These are phyloP conservation scores for Coronaproctus castanopsis DNA, from an alignment of 2,888 invertebrate species.

Conservation along the genomic window DNA sequence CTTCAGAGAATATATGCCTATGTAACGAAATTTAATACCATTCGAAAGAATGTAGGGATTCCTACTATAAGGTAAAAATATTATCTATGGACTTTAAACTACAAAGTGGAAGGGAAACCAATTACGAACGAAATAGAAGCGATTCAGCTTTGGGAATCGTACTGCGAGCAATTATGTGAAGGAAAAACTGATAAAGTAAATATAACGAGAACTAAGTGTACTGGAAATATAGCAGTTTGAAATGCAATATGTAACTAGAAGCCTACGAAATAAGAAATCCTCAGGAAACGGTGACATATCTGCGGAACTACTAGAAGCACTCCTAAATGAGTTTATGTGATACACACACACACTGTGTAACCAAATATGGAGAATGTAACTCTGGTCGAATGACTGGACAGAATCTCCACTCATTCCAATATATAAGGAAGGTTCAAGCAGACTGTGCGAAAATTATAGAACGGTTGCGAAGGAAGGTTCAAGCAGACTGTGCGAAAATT, in stretches of 20 bases:
- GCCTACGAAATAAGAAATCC: not conserved
- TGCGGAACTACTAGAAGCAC: not conserved
- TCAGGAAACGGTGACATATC: not conserved
- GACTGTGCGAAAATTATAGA: not conserved
- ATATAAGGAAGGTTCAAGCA: too few species aligned
- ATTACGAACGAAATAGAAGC: not conserved
- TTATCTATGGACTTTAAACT: not conserved
- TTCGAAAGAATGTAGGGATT: not conserved
- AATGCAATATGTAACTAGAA: not conserved
- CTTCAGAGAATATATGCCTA: not conserved
- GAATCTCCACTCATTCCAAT: not conserved
- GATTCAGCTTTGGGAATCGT: not conserved
- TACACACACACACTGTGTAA: not conserved
- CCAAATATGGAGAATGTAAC: not conserved
- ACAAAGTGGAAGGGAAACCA: not conserved
- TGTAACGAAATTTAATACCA: not conserved
- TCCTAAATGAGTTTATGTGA: not conserved
- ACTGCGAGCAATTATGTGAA: not conserved
- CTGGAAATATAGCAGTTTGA: not conserved
- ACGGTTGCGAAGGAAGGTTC: too few species aligned
- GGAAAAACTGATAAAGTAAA: not conserved
- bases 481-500: not conserved
- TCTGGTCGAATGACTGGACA: not conserved
- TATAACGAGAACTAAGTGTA: not conserved
- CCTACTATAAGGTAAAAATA: not conserved